Evolutionary conservation across 35 echinoderm and acorn worm species (phyloP).

Genomic region (Holothuria glaberrima): DNA sequence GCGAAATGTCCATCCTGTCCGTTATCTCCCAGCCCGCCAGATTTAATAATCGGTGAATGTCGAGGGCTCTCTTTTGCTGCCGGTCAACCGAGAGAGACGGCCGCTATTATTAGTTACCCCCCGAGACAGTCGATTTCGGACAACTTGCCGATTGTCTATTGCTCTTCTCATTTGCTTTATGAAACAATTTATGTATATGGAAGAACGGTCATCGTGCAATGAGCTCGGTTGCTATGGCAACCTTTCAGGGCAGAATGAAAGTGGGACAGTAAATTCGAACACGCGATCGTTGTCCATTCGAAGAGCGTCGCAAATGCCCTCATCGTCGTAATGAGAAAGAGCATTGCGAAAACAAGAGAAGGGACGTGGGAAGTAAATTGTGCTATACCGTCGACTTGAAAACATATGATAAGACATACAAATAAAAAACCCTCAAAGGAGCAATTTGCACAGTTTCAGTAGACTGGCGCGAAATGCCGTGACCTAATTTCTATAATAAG

Average conservation of each 20-base stretch:
- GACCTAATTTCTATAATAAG: constrained; percentile 16
- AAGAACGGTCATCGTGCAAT: constrained; percentile 15
- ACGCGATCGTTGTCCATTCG: constrained; percentile 14
- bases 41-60: constrained; percentile 31
- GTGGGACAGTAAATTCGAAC: constrained; percentile 38
- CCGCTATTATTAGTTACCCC: constrained; percentile 43
- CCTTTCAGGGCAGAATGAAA: not conserved
- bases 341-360: not conserved
- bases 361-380: not conserved
- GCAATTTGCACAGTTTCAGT: constrained; percentile 20
- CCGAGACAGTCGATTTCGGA: constrained; percentile 1
- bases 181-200: constrained; percentile 36
- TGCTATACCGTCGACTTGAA: no score
- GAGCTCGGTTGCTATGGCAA: constrained; percentile 2
- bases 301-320: constrained; percentile 9
- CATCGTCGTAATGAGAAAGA: constrained; percentile 14
- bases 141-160: not conserved
- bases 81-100: constrained; percentile 25
- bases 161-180: not conserved
- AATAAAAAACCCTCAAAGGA: constrained; percentile 23
- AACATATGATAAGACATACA: not conserved
- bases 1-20: constrained; percentile 15
- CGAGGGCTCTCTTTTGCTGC: not conserved
- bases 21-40: not conserved
- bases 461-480: constrained; percentile 7